phyloP scores from a whole-genome alignment of 2,113 vertebrate genomes.

The Pagrus major region DNA sequence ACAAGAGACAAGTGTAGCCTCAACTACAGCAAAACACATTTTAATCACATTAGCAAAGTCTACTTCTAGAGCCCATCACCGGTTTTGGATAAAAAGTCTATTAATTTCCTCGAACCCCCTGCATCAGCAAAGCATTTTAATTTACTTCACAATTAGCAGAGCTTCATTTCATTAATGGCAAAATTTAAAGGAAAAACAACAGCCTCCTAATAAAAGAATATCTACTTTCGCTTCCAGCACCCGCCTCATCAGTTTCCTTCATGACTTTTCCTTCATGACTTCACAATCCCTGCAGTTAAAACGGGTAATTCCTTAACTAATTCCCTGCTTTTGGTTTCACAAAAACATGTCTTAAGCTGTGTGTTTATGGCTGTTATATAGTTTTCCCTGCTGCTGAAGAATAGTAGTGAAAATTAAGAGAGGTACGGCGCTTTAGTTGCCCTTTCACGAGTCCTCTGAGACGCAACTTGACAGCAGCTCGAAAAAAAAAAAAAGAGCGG shows the following conservation, averaged over 20 bases:
- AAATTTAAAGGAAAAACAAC: constrained; percentile 80
- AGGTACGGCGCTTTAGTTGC: constrained; percentile 66
- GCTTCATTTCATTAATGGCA: constrained; percentile 81
- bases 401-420: constrained; percentile 65
- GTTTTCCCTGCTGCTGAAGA: constrained; percentile 49
- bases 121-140: constrained; percentile 83
- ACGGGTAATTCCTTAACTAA: constrained; percentile 75
- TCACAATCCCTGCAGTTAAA: constrained; percentile 69
- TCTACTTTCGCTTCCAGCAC: constrained; percentile 61
- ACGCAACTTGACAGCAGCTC: constrained; percentile 62
- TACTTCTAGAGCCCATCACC: constrained; percentile 64
- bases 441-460: constrained; percentile 76
- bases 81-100: constrained; percentile 76
- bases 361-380: constrained; percentile 55
- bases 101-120: constrained; percentile 78
- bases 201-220: constrained; percentile 76
- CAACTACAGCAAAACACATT: constrained; percentile 70
- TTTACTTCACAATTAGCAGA: constrained; percentile 83
- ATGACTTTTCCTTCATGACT: constrained; percentile 69
- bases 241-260: constrained; percentile 68
- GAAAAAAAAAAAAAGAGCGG: constrained; percentile 43
- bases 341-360: constrained; percentile 66
- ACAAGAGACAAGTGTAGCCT: constrained; percentile 43
- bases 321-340: constrained; percentile 64
- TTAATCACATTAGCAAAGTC: constrained; percentile 80